Conservation (phyloP, 2,113 vertebrate genomes). For the Lophura nycthemera region DNA sequence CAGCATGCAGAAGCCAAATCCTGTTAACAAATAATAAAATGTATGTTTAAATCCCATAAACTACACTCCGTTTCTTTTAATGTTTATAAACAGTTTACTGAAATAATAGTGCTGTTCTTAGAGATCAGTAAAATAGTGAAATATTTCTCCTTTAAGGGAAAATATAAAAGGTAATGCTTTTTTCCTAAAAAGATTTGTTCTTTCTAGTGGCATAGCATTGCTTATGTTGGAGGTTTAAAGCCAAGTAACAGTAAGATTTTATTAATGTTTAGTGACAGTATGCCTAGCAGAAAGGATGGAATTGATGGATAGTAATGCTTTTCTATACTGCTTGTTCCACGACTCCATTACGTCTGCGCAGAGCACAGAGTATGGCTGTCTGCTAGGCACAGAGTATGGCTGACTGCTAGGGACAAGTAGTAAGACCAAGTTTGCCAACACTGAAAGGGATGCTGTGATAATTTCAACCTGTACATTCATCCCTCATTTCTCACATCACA, state of each 20-base stretch:
- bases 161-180: slow-evolving; percentile 31
- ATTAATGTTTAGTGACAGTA: slow-evolving; percentile 32
- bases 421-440: background rate
- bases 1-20: background rate
- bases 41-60: slow-evolving; percentile 36
- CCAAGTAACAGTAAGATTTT: slow-evolving; percentile 15
- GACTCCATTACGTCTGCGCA: background rate
- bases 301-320: slow-evolving; percentile 21
- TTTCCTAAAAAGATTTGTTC: slow-evolving; percentile 30
- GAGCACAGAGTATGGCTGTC: background rate
- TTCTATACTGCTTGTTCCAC: background rate
- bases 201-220: slow-evolving; percentile 8
- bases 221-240: slow-evolving; percentile 2
- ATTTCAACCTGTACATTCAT: background rate
- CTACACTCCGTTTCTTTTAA: slow-evolving; percentile 15
- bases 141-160: background rate
- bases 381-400: background rate
- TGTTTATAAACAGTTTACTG: slow-evolving; percentile 50
- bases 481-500: background rate
- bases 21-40: slow-evolving; percentile 54
- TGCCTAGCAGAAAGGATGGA: slow-evolving; percentile 5
- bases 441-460: background rate
- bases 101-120: slow-evolving; percentile 36
- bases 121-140: background rate
- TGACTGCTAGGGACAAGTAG: background rate